Evolutionary conservation across 2,888 invertebrate genomes (phyloP), one percentile per base, ranked within the genome.

Genomic region (Dryocosmus kuriphilus): DNA sequence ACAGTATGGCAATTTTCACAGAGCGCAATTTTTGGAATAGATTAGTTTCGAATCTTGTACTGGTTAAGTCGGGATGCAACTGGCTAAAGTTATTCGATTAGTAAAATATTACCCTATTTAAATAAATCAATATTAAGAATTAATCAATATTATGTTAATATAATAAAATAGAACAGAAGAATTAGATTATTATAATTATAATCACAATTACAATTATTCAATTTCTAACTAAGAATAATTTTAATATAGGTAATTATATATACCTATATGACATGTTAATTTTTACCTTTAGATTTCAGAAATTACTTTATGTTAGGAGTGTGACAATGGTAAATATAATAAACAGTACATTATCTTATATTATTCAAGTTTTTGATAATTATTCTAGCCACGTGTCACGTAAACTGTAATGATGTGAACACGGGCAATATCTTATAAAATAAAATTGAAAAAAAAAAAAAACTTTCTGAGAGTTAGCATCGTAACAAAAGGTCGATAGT

Each of bases 61-160:
- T 65, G 65, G 38, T 19, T 41, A 41, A 38, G 16, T 38, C 65
- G 24, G 65, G 41, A 27, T 41, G 35, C 19, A 16, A 65, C 65
- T 65, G 65, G 41, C 16, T 27, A 8, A 65, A 41, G 41, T 46
- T 19, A 38, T 46, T 67, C 19, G 22, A 22, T 55, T 55, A 55
- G n/a, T n/a, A n/a, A 51, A 51, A 51, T 51, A 8, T 51, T n/a
- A n/a, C 6, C n/a, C 8, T 8, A 2, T 51, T n/a, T n/a, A 8
- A 51, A 51, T 8, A 51, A n/a, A 2, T n/a, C n/a, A 51, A 8
- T 51, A 51, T 51, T n/a, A n/a, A 51, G 2, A n/a, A n/a, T 51
- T 1, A 7, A 51, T 2, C 1, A n/a, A 51, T n/a, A 8, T 2
- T 0, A n/a, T 51, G 38, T 3, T 38, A 38, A 38, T 38, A 38